Evolutionary conservation across 2,888 invertebrate species (phyloP).

Genomic region (Nymphalis polychloros): DNA sequence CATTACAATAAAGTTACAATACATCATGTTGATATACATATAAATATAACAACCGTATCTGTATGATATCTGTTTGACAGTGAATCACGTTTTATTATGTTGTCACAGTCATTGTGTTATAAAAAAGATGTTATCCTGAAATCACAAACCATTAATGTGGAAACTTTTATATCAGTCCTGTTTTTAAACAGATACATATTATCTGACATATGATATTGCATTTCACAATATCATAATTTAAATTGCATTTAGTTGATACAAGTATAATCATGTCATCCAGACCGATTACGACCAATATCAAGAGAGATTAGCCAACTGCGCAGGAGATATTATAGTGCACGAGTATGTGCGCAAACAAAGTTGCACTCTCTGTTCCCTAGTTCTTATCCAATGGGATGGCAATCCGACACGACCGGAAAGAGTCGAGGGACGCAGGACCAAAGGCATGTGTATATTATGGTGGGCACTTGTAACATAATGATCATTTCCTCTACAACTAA

Average conservation of each 20-base stretch:
- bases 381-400: too few relatives aligned
- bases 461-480: too few relatives aligned
- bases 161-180: background rate
- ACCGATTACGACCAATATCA: too few relatives aligned
- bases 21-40: background rate
- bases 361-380: too few relatives aligned
- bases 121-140: conserved; percentile 4
- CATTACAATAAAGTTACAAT: conserved; percentile 1
- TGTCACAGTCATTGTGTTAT: conserved; percentile 1
- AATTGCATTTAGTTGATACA: background rate
- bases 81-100: background rate
- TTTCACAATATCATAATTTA: background rate
- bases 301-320: too few relatives aligned
- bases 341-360: too few relatives aligned
- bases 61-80: background rate
- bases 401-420: too few relatives aligned
- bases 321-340: too few relatives aligned
- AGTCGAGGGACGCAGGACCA: too few relatives aligned
- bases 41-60: background rate
- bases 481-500: too few relatives aligned
- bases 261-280: too few relatives aligned
- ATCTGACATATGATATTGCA: background rate
- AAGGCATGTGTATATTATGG: too few relatives aligned
- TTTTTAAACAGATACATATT: background rate
- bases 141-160: background rate